Percentiles rank a stretch among this genome's conserved stretches.
These are phyloP conservation scores for Thymallus thymallus DNA, from an alignment of 2,113 vertebrate genomes.

Conservation along the genomic window DNA sequence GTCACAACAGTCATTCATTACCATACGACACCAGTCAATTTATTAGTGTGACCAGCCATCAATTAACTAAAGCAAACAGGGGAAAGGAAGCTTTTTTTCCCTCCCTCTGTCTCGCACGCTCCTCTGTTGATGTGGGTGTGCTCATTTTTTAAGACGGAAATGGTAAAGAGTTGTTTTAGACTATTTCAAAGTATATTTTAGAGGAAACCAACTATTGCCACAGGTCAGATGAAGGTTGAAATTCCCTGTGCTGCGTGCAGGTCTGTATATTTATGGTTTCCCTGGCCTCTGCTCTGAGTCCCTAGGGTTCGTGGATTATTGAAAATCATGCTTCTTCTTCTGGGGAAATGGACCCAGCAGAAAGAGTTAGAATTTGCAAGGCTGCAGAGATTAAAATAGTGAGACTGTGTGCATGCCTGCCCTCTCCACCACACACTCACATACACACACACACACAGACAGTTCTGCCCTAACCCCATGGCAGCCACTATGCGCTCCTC, in stretches of 20 bases:
- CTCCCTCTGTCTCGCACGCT: background rate
- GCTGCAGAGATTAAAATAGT: no score
- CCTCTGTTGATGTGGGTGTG: conserved; percentile 9
- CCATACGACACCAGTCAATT: conserved; percentile 36
- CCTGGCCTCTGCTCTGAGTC: conserved; percentile 18
- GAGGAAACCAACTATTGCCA: background rate
- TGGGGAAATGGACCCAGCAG: conserved; percentile 42
- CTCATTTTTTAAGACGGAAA: conserved; percentile 24
- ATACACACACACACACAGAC: conserved; percentile 18
- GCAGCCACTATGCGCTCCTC: conserved; percentile 16
- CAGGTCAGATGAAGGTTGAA: conserved; percentile 35
- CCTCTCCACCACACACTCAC: no score
- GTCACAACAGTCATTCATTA: conserved; percentile 49
- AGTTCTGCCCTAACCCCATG: conserved; percentile 25
- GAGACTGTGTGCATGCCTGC: background rate
- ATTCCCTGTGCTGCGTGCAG: conserved; percentile 51
- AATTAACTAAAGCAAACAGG: conserved; percentile 34
- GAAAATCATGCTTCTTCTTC: conserved; percentile 47
- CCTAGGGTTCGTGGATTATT: conserved; percentile 30
- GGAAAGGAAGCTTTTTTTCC: background rate
- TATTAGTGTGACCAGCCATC: background rate
- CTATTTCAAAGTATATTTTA: conserved; percentile 5
- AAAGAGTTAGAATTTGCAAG: conserved; percentile 39
- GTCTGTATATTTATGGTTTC: conserved; percentile 67
- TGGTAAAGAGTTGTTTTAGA: conserved; percentile 7